These are phyloP conservation scores for Cygnus buccinator DNA, from an alignment of 2,113 vertebrate species.

Conservation along the genomic window DNA sequence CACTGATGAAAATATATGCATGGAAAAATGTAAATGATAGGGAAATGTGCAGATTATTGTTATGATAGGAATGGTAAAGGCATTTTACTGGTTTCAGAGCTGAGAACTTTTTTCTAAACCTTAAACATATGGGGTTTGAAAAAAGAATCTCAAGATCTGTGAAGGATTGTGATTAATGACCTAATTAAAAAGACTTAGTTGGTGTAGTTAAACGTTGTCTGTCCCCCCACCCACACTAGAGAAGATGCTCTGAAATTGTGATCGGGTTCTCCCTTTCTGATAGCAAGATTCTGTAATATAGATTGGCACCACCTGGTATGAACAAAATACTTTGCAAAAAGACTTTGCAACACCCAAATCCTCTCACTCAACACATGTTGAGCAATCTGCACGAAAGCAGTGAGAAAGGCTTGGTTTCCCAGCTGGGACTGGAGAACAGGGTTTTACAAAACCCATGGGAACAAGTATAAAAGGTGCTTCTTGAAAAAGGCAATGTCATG, in stretches of 20 bases:
- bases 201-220: background rate
- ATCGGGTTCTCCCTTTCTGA: background rate
- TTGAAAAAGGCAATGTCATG: background rate
- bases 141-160: background rate
- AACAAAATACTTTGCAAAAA: background rate
- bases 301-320: background rate
- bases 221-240: background rate
- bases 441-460: background rate
- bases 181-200: conserved; percentile 33
- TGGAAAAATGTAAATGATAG: background rate
- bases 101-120: background rate
- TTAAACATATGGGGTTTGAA: background rate
- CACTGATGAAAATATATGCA: background rate
- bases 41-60: background rate
- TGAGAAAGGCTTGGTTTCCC: background rate
- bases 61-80: background rate
- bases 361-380: background rate
- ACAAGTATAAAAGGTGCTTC: background rate
- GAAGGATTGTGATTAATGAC: conserved; percentile 28
- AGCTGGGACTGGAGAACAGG: background rate
- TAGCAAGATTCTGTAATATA: background rate
- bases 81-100: background rate
- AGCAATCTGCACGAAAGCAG: background rate
- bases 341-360: background rate
- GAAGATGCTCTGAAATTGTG: background rate